Base-by-base conservation (phyloP, 2,113 vertebrate species). In the Cephalophus harveyi region DNA sequence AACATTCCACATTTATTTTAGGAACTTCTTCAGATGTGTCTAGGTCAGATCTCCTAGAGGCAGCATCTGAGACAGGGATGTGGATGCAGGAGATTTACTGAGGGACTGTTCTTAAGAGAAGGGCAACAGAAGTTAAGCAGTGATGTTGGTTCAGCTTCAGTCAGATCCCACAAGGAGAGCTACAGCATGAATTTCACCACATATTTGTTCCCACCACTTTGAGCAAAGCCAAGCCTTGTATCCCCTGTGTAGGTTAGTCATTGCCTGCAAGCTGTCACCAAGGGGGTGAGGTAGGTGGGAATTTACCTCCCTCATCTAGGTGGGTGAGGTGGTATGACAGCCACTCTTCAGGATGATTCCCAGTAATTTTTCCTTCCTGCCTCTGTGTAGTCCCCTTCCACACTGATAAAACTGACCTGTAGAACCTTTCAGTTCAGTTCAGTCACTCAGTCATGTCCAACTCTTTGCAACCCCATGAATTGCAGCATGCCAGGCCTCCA, bases 161-260 rank as follows among this genome's bases (percentile, higher is more conserved):
- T 2, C 54, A 96, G 50, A 40, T 19, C 36, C 23, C n/a, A 48
- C 1, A 48, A 40, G 17, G 9, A 88, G 43, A 12, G 16, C 19
- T 16, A 30, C 76, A 33, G 62, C 15, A 33, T 21, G 14, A 89
- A 91, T 27, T 57, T 27, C 84, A 30, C 1, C 40, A 82, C n/a
- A 4, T 6, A 30, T 15, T 40, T 36, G 46, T 28, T 36, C 15
- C 11, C 25, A 67, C 19, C 33, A 55, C 25, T 5, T n/a, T 54
- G 14, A 74, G 36, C 5, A 62, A 89, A 17, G 12, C 30, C 21
- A 52, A 83, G 28, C 17, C 7, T 64, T 36, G 16, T 28, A 27
- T 2, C 10, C 3, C 33, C 2, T 0, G 5, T 78, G 30, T 89
- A 23, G 30, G 1, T 12, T 23, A 27, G 10, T 8, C 10, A 7